Conservation (phyloP, 1,140 invertebrate species). For the Centruroides sculpturatus region DNA sequence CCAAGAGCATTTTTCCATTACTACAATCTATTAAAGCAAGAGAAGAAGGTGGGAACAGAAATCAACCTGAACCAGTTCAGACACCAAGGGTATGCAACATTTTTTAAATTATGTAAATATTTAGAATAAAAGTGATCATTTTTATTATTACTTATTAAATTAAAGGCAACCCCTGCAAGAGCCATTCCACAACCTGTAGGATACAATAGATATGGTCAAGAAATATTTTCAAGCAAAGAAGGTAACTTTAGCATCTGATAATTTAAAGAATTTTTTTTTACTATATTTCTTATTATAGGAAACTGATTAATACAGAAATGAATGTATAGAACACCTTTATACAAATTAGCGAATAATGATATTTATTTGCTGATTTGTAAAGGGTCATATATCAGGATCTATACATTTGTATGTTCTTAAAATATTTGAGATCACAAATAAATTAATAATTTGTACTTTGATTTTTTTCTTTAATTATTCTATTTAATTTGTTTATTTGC, state of each 20-base stretch:
- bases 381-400: too few relatives aligned
- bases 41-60: conserved; percentile 60
- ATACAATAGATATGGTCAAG: conserved; percentile 98
- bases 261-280: too few relatives aligned
- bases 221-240: conserved; percentile 83
- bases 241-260: conserved; percentile 28
- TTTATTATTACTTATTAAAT: neutral
- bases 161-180: conserved; percentile 43
- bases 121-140: neutral
- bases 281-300: too few relatives aligned
- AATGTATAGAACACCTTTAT: too few relatives aligned
- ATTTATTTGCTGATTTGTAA: too few relatives aligned
- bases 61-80: conserved; percentile 1
- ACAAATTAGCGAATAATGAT: too few relatives aligned
- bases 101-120: neutral
- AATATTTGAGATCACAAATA: too few relatives aligned
- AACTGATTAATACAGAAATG: too few relatives aligned
- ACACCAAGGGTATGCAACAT: conserved; percentile 14
- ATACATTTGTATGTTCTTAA: too few relatives aligned
- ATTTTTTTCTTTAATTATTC: too few relatives aligned
- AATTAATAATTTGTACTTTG: too few relatives aligned
- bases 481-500: too few relatives aligned
- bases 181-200: conserved; percentile 50
- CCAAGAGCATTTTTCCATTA: conserved; percentile 86
- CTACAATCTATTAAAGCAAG: conserved; percentile 79